A percentile compares a stretch with the other conserved stretches of the same genome.
Evolutionary conservation across 2,888 invertebrate genomes (phyloP).

Genomic region (Caenorhabditis sinica): DNA sequence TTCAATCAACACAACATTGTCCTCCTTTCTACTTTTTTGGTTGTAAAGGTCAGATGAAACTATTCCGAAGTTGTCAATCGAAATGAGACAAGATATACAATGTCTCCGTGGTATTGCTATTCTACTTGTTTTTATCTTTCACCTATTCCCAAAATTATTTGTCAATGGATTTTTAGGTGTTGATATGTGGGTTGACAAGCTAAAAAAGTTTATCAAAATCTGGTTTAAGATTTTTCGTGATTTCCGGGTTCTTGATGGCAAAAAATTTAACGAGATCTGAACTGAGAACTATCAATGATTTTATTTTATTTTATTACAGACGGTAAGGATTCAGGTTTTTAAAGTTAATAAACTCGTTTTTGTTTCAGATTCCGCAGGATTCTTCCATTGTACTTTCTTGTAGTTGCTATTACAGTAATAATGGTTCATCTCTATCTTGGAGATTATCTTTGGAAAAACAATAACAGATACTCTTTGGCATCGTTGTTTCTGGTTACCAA

Average conservation of each 20-base stretch:
- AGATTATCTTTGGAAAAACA: slow-evolving; percentile 51
- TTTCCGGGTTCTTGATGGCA: slow-evolving; percentile 63
- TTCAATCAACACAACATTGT: slow-evolving; percentile 21
- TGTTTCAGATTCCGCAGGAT: slow-evolving; percentile 38
- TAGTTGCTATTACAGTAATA: slow-evolving; percentile 8
- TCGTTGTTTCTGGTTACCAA: slow-evolving; percentile 59
- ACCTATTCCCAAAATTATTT: slow-evolving; percentile 50
- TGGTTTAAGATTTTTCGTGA: slow-evolving; percentile 55
- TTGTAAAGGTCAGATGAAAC: slow-evolving; percentile 31
- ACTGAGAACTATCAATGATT: not conserved
- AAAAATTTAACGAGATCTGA: slow-evolving; percentile 11
- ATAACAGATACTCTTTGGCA: slow-evolving; percentile 52
- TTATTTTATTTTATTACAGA: slow-evolving; percentile 32
- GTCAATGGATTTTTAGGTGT: slow-evolving; percentile 63
- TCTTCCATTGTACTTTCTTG: slow-evolving; percentile 40
- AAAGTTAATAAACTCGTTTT: not conserved
- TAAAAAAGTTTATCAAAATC: not conserved
- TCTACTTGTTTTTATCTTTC: slow-evolving; percentile 43
- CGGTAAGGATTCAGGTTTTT: not conserved
- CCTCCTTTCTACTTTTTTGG: slow-evolving; percentile 20
- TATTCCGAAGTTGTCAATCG: not conserved
- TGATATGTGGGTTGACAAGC: slow-evolving; percentile 33
- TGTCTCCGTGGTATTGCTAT: slow-evolving; percentile 60
- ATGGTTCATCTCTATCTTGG: slow-evolving; percentile 39
- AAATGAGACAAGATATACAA: slow-evolving; percentile 43